Evolutionary conservation across 2,888 invertebrate species (phyloP), one percentile per base, ranked within the genome.

Genomic region (Nymphalis c-album): DNA sequence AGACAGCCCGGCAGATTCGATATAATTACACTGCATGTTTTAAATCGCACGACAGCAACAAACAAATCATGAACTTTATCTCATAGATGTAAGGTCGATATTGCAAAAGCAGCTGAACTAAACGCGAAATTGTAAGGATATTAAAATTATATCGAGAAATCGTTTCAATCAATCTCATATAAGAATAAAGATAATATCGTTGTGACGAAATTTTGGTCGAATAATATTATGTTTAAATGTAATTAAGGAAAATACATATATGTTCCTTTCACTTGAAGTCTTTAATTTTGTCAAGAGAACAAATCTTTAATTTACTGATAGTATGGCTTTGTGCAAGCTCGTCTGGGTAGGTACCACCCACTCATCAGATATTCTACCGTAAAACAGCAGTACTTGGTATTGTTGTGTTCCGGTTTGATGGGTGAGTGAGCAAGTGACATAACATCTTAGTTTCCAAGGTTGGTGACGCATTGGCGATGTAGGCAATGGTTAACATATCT

Each of bases 11-110:
- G 81, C 83, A 87, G 87, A 89, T 90, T 89, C 89, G 84, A 85
- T 85, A 86, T 90, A 90, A 91, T 91, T 91, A 91, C 90, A 79
- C 82, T 85, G 89, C 91, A 90, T 86, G 86, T 88, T 91, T 88
- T 87, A 83, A 83, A 84, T 82, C 72, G 74, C 74, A 73, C 71
- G 71, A 74, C 72, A 63, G 7, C 0, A 8, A 47, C 13, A 8
- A 17, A 35, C 1, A 1, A 6, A 68, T 35, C 35, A 50, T 63
- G 22, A 22, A 60, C 69, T 55, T 55, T 74, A 74, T 40, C 0
- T 0, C 7, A 13, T n/a, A 0, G 1, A 0, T 0, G 10, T 70
- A 70, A 55, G 55, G 67, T 67, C 18, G 7, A 50, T 40, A 63
- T 45, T 71, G 0, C 20, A 10, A 35, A 47, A 17, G 57, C 1